phyloP scores from a whole-genome alignment of 2,797 vertebrate genomes.

The Gallinago solitaria region DNA sequence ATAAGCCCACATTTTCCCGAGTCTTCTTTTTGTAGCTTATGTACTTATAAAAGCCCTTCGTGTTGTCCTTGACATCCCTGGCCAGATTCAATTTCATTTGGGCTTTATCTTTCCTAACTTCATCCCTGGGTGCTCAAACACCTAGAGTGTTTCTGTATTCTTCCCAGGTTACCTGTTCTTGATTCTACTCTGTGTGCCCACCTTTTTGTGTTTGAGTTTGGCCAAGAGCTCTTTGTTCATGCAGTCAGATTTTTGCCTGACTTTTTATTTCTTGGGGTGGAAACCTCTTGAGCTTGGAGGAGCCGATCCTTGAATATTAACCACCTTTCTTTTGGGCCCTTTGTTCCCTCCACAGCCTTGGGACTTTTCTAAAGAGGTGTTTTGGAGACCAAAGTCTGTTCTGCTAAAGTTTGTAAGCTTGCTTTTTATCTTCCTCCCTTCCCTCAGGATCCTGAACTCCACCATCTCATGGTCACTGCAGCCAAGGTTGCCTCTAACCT shows the following conservation, averaged over 20 bases:
- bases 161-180: not conserved
- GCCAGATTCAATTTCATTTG: not conserved
- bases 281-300: not conserved
- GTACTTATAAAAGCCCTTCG: not conserved
- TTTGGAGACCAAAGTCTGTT: not conserved
- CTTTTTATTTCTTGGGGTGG: not conserved
- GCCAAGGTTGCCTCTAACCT: not conserved
- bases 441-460: not conserved
- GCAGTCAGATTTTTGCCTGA: not conserved
- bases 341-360: not conserved
- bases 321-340: not conserved
- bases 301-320: not conserved
- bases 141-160: not conserved
- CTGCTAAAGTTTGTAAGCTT: not conserved
- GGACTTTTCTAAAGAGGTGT: not conserved
- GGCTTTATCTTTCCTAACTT: not conserved
- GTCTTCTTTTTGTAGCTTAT: not conserved
- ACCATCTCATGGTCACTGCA: not conserved
- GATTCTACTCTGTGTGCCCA: not conserved
- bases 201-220: not conserved
- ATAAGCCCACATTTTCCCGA: not conserved
- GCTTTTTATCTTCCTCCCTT: not conserved
- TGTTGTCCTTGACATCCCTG: not conserved
- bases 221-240: not conserved
- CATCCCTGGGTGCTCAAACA: not conserved